Percentiles rank a stretch among this genome's conserved stretches.
Conservation (phyloP, 2,113 vertebrate species). For the Microcebus lehilahytsara region DNA sequence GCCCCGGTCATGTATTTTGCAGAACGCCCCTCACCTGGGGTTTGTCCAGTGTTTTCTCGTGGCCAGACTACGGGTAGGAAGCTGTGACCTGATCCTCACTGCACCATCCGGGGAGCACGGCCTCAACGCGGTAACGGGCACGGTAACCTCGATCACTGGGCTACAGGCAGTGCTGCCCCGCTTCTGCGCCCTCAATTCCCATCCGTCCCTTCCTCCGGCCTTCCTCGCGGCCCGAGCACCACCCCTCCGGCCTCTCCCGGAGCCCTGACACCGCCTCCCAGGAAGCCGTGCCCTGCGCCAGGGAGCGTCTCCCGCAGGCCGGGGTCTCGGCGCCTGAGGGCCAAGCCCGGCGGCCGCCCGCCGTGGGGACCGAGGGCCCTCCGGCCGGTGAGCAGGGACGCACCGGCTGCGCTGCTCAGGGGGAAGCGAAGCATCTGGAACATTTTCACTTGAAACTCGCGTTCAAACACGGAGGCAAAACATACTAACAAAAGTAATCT, state of each 20-base stretch:
- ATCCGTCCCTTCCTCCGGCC: too few relatives aligned
- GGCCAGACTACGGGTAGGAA: background rate
- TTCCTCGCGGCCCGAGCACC: background rate
- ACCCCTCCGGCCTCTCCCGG: too few relatives aligned
- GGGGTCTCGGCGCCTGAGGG: too few relatives aligned
- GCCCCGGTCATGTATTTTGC: background rate
- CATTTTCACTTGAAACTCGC: conserved; percentile 62
- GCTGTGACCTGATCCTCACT: background rate
- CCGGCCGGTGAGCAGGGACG: too few relatives aligned
- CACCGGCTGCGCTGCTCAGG: background rate
- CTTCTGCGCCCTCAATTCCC: background rate
- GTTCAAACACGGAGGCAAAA: conserved; percentile 70
- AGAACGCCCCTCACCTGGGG: background rate
- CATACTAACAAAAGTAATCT: conserved; percentile 61
- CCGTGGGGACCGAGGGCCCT: too few relatives aligned
- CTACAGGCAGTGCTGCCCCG: too few relatives aligned
- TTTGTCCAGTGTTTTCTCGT: background rate
- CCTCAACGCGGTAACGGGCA: background rate
- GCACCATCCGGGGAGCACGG: rapidly evolving
- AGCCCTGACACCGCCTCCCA: too few relatives aligned
- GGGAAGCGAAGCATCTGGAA: conserved; percentile 74
- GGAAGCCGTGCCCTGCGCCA: too few relatives aligned
- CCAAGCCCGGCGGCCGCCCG: too few relatives aligned
- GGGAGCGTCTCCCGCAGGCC: too few relatives aligned
- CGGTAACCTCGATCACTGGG: rapidly evolving